These are phyloP conservation scores for Drosophila paulistorum DNA, from an alignment of 1,140 invertebrate species.

Conservation along the genomic window DNA sequence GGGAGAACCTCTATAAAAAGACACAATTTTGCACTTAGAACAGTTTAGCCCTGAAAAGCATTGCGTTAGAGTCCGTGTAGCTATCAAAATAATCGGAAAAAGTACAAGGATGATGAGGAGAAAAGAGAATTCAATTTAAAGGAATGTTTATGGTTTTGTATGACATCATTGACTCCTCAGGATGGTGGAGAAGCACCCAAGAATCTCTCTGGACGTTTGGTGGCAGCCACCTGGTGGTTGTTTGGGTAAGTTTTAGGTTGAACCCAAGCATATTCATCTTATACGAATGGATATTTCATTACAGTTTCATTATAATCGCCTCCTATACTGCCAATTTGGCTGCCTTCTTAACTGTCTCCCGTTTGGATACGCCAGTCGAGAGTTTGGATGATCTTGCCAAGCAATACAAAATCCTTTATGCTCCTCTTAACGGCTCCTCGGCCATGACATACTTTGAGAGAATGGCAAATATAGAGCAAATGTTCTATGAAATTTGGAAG, in stretches of 20 bases:
- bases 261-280: neutral
- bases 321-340: conserved; percentile 98
- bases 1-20: too few species aligned
- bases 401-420: conserved; percentile 98
- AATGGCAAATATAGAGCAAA: conserved; percentile 97
- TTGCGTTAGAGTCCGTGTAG: conserved; percentile 96
- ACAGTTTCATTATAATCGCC: conserved; percentile 95
- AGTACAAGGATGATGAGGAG: conserved; percentile 96
- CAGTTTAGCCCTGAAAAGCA: too few species aligned
- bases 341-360: conserved; percentile 96
- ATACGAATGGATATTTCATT: conserved; percentile 30
- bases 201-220: conserved; percentile 94
- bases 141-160: conserved; percentile 99
- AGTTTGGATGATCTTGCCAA: conserved; percentile 96
- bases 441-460: conserved; percentile 97
- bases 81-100: conserved; percentile 96
- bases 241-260: conserved; percentile 87
- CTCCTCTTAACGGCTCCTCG: conserved; percentile 90
- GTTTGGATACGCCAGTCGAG: conserved; percentile 95
- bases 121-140: conserved; percentile 97
- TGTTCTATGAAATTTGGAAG: conserved; percentile 99
- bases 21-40: too few species aligned
- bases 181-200: conserved; percentile 95
- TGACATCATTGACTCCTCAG: conserved; percentile 98
- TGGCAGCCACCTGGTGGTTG: conserved; percentile 98